Conservation (phyloP, 2,113 vertebrate genomes). For the Limnothrissa miodon region DNA sequence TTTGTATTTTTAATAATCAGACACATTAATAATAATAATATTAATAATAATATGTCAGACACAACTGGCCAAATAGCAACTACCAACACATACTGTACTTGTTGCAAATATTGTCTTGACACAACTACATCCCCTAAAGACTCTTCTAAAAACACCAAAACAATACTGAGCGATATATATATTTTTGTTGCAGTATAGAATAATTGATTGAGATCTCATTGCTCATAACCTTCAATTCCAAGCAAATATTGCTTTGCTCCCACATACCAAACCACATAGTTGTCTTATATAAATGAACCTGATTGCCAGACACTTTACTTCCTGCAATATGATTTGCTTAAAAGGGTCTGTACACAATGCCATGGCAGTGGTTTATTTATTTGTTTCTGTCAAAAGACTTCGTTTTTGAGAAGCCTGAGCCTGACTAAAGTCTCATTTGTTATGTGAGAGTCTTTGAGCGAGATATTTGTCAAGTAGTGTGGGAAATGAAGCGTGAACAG, state of each 20-base stretch:
- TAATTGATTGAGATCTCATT: background rate
- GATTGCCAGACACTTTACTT: background rate
- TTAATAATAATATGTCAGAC: too few species aligned
- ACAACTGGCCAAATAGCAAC: too few species aligned
- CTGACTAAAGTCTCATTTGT: slow-evolving; percentile 20
- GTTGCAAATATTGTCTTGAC: background rate
- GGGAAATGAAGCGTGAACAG: slow-evolving; percentile 13
- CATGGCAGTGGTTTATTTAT: slow-evolving; percentile 12
- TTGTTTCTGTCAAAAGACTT: slow-evolving; percentile 2
- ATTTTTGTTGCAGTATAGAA: background rate
- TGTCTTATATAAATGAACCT: background rate
- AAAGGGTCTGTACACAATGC: background rate
- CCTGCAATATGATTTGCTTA: background rate
- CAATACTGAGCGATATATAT: background rate
- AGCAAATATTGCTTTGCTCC: background rate
- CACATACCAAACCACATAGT: background rate
- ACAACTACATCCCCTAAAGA: background rate
- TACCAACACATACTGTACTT: background rate
- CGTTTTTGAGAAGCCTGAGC: background rate
- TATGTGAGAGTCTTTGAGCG: background rate
- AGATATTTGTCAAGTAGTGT: slow-evolving; percentile 1
- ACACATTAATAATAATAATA: too few species aligned
- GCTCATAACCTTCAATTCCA: background rate
- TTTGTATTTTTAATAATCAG: too few species aligned
- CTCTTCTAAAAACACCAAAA: background rate